Base-by-base conservation (phyloP, 2,888 invertebrate genomes). In the Pandemis cinnamomeana region DNA sequence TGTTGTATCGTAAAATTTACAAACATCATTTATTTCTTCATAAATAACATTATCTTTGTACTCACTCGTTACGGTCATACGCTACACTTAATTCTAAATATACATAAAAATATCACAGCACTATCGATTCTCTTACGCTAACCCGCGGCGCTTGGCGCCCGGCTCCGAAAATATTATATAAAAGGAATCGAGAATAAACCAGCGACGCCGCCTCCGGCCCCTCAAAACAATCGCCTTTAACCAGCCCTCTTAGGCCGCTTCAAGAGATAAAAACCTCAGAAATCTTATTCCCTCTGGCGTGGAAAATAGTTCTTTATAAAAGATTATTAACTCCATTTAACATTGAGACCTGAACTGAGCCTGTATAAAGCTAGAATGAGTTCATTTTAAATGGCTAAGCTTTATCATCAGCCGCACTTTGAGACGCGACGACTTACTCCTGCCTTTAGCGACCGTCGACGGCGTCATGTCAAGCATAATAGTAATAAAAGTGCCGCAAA, bases 41-140 rank as follows among this genome's bases (percentile, higher is more conserved):
- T 87, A 85, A 86, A 87, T 88, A 86, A 87, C 89, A 87, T 87
- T 82, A 82, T 81, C 82, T 90, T 90, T 92, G 92, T 93, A 93
- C 92, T 91, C 89, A 88, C 86, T 90, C 88, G 82, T 88, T 86
- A 82, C 88, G 83, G 89, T 89, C 88, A 83, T 87, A 86, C 87
- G 82, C 86, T 88, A 88, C 83, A 75, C 91, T 91, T 91, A 92
- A 82, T 83, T 83, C 89, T 92, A 92, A 89, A 91, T 92, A 91
- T 93, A 93, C 91, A 93, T 92, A 91, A 93, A 92, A 93, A 94
- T 94, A 94, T 94, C 93, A 94, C 93, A 94, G 93, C 93, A 93
- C 93, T 90, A 93, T 93, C 93, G 93, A 93, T 94, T 92, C 92
- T 87, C 93, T 93, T 93, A 93, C 89, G 83, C 93, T 93, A 93